Evolutionary conservation across 2,113 vertebrate genomes (phyloP).

Genomic region (human): DNA sequence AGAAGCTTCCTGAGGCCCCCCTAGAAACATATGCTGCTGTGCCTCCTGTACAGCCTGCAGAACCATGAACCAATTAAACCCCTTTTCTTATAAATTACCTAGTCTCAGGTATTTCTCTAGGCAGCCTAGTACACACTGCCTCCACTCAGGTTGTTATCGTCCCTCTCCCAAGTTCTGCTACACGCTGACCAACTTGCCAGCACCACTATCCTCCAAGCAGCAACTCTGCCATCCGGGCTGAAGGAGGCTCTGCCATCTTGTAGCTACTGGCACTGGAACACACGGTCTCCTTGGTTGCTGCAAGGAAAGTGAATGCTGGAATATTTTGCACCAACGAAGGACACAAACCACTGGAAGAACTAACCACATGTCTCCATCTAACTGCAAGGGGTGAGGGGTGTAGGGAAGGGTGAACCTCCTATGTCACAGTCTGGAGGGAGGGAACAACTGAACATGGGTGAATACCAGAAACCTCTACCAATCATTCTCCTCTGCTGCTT

Average conservation of each 20-base stretch:
- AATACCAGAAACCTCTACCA: not conserved
- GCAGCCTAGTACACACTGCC: too few relatives aligned
- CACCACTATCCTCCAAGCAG: not conserved
- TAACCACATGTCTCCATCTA: not conserved
- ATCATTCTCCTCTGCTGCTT: not conserved
- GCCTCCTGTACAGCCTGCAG: too few relatives aligned
- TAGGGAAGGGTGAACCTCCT: too few relatives aligned
- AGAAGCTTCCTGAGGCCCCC: too few relatives aligned
- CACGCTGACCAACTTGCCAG: not conserved
- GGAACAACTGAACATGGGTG: not conserved
- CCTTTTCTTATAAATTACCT: too few relatives aligned
- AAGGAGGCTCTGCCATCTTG: not conserved
- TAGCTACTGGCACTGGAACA: not conserved
- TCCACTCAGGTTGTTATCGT: too few relatives aligned
- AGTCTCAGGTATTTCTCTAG: too few relatives aligned
- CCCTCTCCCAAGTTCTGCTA: not conserved
- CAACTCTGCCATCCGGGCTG: not conserved
- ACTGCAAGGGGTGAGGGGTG: not conserved
- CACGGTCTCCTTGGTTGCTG: not conserved
- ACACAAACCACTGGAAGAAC: not conserved
- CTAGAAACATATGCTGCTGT: too few relatives aligned
- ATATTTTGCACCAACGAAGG: not conserved
- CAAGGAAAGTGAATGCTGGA: not conserved
- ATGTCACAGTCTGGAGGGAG: not conserved
- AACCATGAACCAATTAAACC: too few relatives aligned